phyloP scores from a whole-genome alignment of 2,888 invertebrate genomes.

The Ornithoptera priamus region DNA sequence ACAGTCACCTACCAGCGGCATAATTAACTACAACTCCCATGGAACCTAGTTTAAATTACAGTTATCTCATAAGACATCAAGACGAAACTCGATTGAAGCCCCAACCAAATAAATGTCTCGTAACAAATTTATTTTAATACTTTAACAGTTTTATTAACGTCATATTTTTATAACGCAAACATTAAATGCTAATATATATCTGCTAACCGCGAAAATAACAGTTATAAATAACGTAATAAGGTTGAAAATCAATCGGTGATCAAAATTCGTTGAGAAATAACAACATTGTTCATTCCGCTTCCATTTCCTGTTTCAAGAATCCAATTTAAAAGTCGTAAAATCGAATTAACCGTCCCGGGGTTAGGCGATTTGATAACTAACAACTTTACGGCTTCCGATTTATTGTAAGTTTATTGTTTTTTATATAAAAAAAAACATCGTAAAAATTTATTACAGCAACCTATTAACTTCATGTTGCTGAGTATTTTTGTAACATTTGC shows the following conservation, averaged over 20 bases:
- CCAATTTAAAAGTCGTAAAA: conserved; percentile 53
- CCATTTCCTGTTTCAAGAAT: conserved; percentile 37
- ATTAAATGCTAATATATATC: not conserved
- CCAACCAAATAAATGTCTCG: too few species aligned
- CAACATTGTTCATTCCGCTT: conserved; percentile 20
- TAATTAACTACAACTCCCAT: too few species aligned
- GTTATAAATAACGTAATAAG: not conserved
- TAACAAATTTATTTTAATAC: not conserved
- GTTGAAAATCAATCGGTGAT: conserved; percentile 9
- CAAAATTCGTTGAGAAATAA: not conserved
- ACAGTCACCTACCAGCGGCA: too few species aligned
- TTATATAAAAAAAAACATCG: conserved; percentile 9
- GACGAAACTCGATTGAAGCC: too few species aligned
- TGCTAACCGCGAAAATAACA: not conserved
- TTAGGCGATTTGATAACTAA: conserved; percentile 33
- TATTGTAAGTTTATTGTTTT: conserved; percentile 27
- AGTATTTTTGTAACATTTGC: too few species aligned
- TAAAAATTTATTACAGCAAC: conserved; percentile 4
- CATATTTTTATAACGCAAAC: not conserved
- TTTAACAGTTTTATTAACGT: not conserved
- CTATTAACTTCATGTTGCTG: too few species aligned
- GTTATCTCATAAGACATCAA: too few species aligned
- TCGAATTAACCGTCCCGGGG: conserved; percentile 33
- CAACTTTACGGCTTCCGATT: conserved; percentile 32
- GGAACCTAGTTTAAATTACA: too few species aligned